Evolutionary conservation across 2,888 invertebrate species (phyloP).

Genomic region (Tachina grossa): DNA sequence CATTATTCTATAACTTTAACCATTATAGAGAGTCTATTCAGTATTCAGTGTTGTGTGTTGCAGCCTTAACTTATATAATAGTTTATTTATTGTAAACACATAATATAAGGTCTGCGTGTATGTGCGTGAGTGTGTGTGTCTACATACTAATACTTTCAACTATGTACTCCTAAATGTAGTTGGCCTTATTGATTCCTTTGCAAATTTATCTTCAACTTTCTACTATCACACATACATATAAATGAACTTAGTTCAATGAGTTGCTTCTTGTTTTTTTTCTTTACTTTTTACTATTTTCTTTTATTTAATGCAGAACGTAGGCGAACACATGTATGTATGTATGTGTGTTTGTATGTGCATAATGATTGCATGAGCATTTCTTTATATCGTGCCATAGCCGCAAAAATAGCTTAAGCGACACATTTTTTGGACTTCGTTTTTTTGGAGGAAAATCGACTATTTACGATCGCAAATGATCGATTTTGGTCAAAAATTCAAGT

Average conservation of each 20-base stretch:
- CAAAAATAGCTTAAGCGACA: too few relatives aligned
- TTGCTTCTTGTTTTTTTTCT: slow-evolving; percentile 46
- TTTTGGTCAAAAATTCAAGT: too few relatives aligned
- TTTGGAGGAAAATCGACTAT: too few relatives aligned
- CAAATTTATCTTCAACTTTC: slow-evolving; percentile 2
- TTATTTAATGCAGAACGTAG: background rate
- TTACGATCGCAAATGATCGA: too few relatives aligned
- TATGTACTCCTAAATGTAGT: background rate
- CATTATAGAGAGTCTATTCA: background rate
- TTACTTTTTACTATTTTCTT: background rate
- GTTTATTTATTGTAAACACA: slow-evolving; percentile 9
- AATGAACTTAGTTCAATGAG: slow-evolving; percentile 45
- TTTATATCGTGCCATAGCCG: too few relatives aligned
- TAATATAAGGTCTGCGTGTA: background rate
- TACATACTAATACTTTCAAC: background rate
- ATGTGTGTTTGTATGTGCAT: slow-evolving; percentile 6
- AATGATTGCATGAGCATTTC: slow-evolving; percentile 48
- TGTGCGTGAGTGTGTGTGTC: background rate
- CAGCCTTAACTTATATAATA: slow-evolving; percentile 29
- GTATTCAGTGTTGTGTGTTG: slow-evolving; percentile 10
- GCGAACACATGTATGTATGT: background rate
- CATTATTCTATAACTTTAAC: background rate
- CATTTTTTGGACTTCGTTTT: too few relatives aligned
- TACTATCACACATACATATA: background rate
- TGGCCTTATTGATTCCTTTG: slow-evolving; percentile 33